phyloP scores from a whole-genome alignment of 2,113 vertebrate genomes.

The Lycocorax pyrrhopterus region DNA sequence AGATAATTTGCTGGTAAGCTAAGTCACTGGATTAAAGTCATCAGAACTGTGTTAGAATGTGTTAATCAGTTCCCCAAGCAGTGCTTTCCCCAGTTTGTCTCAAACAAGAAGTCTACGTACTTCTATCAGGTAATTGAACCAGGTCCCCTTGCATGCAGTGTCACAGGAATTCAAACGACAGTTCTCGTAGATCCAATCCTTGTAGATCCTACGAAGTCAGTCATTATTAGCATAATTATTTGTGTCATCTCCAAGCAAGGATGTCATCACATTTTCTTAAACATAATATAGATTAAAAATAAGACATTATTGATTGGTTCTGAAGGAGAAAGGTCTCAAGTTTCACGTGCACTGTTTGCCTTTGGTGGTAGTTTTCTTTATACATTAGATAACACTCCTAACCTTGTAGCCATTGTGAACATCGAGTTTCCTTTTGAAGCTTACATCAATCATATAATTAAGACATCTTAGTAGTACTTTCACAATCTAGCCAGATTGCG shows the following conservation, averaged over 20 bases:
- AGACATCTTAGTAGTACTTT: conserved; percentile 60
- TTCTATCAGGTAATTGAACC: conserved; percentile 40
- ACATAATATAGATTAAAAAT: conserved; percentile 66
- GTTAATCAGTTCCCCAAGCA: conserved; percentile 37
- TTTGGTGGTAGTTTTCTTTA: conserved; percentile 56
- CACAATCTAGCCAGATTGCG: conserved; percentile 31
- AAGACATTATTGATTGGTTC: conserved; percentile 66
- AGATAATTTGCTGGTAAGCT: background rate
- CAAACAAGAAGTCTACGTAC: background rate
- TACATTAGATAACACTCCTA: conserved; percentile 57
- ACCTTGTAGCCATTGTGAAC: conserved; percentile 38
- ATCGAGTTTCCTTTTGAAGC: conserved; percentile 65
- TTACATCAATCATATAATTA: conserved; percentile 75
- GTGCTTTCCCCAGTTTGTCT: background rate
- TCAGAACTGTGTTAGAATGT: conserved; percentile 14
- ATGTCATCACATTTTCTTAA: conserved; percentile 71
- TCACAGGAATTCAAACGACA: background rate
- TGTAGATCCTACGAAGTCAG: conserved; percentile 9
- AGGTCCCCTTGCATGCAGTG: background rate
- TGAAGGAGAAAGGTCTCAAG: conserved; percentile 47
- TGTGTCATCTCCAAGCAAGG: conserved; percentile 69
- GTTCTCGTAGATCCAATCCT: conserved; percentile 21
- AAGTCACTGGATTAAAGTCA: conserved; percentile 24
- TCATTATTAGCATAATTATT: conserved; percentile 63
- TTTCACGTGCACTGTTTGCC: conserved; percentile 35